Evolutionary conservation across 92 coral and sea anemone species (phyloP), one percentile per base, ranked within the genome.

Genomic region (Umimayanthus chanpuru): DNA sequence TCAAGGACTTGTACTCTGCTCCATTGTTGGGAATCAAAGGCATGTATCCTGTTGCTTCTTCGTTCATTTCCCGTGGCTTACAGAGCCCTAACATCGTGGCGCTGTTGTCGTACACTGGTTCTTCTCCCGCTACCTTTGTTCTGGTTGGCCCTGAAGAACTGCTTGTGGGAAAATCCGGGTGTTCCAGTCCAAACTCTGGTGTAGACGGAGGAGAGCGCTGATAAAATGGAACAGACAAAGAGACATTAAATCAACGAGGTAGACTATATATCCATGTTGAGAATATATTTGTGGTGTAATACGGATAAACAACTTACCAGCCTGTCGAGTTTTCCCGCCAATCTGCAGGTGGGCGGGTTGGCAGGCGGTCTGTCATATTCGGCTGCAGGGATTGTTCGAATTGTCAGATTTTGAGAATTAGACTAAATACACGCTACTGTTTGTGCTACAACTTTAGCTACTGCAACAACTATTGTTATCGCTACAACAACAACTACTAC

Each of bases 321-420:
- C n/a, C 23, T 73, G n/a, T 73, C 26, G 23, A 73, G 41, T 73
- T 73, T 73, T 23, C 15, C 5, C n/a, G 44, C 23, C 11, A 73
- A 21, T 14, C 44, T 32, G 47, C 41, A 32, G 25, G 77, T 36
- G 20, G 77, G 77, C 20, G 77, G 77, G 18, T 16, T 30, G 39
- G 77, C 77, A 6, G 77, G 77, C n/a, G 77, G 77, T 15, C 77
- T 39, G 0, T 73, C 77, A 6, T 14, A 73, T 28, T 73, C 77
- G 7, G 77, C 77, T 73, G 77, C 77, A 73, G 43, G 18, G 6
- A 15, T 3, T 25, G 2, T 10, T 71, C 20, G 9, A 14, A 73
- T 14, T 14, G 23, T 73, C 0, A 73, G 9, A 32, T 5, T 28
- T 16, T 5, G 38, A 28, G 29, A 71, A 47, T 0, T 47, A 1